Base-by-base conservation (phyloP, 2,113 vertebrate species). In the Syngnathoides biaculeatus region DNA sequence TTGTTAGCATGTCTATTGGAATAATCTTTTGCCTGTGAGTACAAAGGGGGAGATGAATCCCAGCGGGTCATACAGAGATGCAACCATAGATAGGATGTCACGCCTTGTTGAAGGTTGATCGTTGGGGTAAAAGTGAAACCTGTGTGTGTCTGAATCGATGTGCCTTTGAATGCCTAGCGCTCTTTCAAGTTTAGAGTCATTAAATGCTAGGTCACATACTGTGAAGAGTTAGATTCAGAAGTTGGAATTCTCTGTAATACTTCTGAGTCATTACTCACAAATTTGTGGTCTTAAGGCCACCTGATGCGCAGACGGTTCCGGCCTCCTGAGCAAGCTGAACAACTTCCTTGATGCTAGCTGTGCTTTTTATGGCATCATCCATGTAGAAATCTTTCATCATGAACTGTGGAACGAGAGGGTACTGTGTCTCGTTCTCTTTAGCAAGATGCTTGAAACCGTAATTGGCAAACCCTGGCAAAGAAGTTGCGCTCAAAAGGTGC, bases 311-410 rank as follows among this genome's bases (percentile, higher is more conserved):
- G 11, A 73, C 19, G 0, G 6, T 4, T 5, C 2, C 17, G 0
- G 71, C 58, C 38, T 78, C 43, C 10, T 27, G 11, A 15, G 58
- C 64, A 27, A 74, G 52, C 45, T 67, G 50, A 65, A 71, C 20
- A 19, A 63, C 64, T 5, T 71, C 42, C 3, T 64, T 8, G 0
- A 20, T 11, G 19, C 4, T 35, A 24, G 15, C 24, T 20, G 35
- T 20, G 10, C 68, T 79, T 15, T 38, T 30, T 3, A 79, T 13
- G 7, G 9, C 0, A 1, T 71, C 64, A 22, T 79, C 68, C 14
- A 78, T 65, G 45, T 78, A 73, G 42, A 72, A 72, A 26, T 72
- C 47, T 61, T 15, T 72, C 55, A 61, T 42, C 0, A 69, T 50
- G 39, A 66, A 78, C 0, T 55, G 57, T 38, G 62, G 56, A 2